Percentiles rank a stretch among this genome's conserved stretches.
These are phyloP conservation scores for Melanotaenia maccullochi DNA, from an alignment of 2,797 vertebrate species.

Conservation along the genomic window DNA sequence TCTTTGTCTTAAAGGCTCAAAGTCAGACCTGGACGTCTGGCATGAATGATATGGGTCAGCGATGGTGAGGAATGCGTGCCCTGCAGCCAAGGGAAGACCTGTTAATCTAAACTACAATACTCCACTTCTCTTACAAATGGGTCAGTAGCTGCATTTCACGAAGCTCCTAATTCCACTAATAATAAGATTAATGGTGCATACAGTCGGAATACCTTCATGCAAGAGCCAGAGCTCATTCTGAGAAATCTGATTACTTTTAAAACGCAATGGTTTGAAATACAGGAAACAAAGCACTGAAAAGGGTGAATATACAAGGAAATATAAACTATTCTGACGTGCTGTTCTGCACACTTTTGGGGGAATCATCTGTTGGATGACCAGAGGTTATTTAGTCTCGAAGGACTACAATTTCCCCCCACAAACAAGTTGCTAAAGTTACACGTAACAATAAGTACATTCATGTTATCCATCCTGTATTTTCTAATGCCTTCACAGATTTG, in stretches of 20 bases:
- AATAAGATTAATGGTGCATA: slow-evolving; percentile 1
- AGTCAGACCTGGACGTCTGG: slow-evolving; percentile 16
- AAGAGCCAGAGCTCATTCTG: slow-evolving; percentile 1
- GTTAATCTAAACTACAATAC: slow-evolving; percentile 44
- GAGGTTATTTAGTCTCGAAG: too few species aligned
- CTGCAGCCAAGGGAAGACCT: slow-evolving; percentile 28
- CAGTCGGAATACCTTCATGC: neutral
- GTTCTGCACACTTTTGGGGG: too few species aligned
- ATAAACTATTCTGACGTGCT: too few species aligned
- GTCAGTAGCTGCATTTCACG: slow-evolving; percentile 30
- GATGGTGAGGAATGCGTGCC: slow-evolving; percentile 49
- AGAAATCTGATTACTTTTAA: neutral
- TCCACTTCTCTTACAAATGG: slow-evolving; percentile 36
- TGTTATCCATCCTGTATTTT: slow-evolving; percentile 18
- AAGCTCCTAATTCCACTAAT: slow-evolving; percentile 24
- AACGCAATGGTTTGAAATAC: neutral
- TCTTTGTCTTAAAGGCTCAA: neutral
- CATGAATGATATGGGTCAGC: slow-evolving; percentile 37
- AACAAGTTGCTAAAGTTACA: too few species aligned
- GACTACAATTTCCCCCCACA: too few species aligned
- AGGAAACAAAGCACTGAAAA: too few species aligned
- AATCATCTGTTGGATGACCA: too few species aligned
- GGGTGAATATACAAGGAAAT: too few species aligned
- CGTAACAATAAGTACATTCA: slow-evolving; percentile 1
- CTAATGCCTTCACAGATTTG: slow-evolving; percentile 19